Conservation (phyloP, 2,113 vertebrate genomes). For the Carassius gibelio region DNA sequence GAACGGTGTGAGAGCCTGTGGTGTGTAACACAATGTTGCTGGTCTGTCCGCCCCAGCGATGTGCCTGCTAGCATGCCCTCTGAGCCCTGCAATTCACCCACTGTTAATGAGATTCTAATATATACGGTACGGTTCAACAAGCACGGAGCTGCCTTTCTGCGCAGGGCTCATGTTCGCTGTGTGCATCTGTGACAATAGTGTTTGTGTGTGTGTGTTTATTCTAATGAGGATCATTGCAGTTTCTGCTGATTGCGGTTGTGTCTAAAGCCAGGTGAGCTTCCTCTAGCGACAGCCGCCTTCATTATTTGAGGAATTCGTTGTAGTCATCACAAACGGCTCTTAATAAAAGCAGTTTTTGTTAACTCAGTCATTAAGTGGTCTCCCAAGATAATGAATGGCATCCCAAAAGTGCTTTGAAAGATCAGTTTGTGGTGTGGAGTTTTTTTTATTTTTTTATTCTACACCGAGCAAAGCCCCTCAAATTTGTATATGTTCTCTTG, state of each 20-base stretch:
- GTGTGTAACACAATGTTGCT: constrained; percentile 36
- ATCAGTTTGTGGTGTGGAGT: not conserved
- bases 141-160: constrained; percentile 64
- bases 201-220: constrained; percentile 23
- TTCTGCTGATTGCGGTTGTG: constrained; percentile 25
- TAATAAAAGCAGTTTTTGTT: not conserved
- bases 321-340: not conserved
- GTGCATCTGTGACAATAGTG: constrained; percentile 34
- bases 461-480: not conserved
- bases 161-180: constrained; percentile 49
- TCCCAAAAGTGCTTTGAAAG: not conserved
- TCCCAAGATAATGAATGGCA: not conserved
- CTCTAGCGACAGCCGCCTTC: not conserved
- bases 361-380: not conserved
- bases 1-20: constrained; percentile 40
- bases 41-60: constrained; percentile 5
- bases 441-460: not conserved
- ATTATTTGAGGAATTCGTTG: constrained; percentile 9
- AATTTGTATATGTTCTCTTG: not conserved
- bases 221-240: constrained; percentile 7
- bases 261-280: constrained; percentile 27
- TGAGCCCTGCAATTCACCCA: constrained; percentile 51
- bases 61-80: constrained; percentile 46
- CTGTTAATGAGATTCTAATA: constrained; percentile 75
- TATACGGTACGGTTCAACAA: constrained; percentile 70